Evolutionary conservation across 1,140 invertebrate species (phyloP).

Genomic region (Tribolium castaneum): DNA sequence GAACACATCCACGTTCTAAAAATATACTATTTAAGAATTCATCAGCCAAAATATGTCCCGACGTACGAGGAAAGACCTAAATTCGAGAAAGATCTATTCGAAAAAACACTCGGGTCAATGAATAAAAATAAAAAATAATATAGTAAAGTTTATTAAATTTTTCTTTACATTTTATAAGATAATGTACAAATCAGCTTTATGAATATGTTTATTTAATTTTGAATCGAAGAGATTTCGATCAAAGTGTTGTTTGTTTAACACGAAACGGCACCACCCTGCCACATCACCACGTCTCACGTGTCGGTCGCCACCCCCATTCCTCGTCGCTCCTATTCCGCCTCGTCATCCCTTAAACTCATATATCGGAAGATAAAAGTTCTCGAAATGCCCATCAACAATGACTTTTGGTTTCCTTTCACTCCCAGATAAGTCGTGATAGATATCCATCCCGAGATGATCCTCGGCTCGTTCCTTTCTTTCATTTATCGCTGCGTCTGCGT

Average conservation of each 20-base stretch:
- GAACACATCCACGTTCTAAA: too few species aligned
- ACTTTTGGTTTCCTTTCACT: conserved; percentile 27
- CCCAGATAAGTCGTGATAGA: conserved; percentile 30
- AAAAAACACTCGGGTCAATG: too few species aligned
- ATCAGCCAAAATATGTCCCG: too few species aligned
- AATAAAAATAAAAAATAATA: too few species aligned
- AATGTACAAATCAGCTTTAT: too few species aligned
- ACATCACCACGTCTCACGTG: not conserved
- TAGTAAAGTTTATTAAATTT: too few species aligned
- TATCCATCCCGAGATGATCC: conserved; percentile 26
- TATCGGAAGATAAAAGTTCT: not conserved
- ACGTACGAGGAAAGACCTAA: too few species aligned
- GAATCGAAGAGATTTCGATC: too few species aligned
- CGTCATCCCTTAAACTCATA: conserved; percentile 30
- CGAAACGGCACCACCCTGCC: not conserved
- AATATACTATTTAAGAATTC: too few species aligned
- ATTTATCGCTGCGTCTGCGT: conserved; percentile 22
- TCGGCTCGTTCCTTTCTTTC: conserved; percentile 19
- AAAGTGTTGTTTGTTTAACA: not conserved
- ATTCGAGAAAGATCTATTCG: too few species aligned
- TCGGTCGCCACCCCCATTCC: not conserved
- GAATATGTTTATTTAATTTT: too few species aligned
- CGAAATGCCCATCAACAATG: conserved; percentile 34
- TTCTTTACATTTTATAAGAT: too few species aligned
- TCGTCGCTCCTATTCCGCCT: not conserved